These are phyloP conservation scores for Dendrolimus punctatus DNA, from an alignment of 1,140 invertebrate species.

Conservation along the genomic window DNA sequence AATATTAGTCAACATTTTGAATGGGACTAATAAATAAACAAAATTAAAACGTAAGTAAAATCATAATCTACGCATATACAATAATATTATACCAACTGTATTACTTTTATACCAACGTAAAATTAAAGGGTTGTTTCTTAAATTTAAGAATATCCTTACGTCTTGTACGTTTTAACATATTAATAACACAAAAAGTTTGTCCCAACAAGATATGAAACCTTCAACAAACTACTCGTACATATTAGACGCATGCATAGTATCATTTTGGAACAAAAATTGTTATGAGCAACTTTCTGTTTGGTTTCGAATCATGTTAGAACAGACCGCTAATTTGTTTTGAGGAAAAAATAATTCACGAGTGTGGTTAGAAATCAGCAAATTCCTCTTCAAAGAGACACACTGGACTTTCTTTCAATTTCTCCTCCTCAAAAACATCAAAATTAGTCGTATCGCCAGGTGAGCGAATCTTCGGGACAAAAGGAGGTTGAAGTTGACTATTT, in stretches of 20 bases:
- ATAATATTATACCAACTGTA: background rate
- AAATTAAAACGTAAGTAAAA: background rate
- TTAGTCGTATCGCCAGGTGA: slow-evolving; percentile 83
- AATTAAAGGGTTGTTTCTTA: slow-evolving; percentile 3
- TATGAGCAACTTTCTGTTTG: no score
- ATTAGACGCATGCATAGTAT: no score
- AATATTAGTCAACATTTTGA: no score
- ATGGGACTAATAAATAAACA: background rate
- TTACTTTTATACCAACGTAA: background rate
- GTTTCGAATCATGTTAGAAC: no score
- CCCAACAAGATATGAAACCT: no score
- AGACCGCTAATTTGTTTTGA: no score
- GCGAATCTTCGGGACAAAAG: slow-evolving; percentile 83
- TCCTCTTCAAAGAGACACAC: slow-evolving; percentile 61
- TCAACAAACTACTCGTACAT: no score
- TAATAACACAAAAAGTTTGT: no score
- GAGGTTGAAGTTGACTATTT: slow-evolving; percentile 82
- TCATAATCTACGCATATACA: background rate
- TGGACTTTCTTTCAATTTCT: slow-evolving; percentile 51
- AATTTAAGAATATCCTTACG: slow-evolving; percentile 5
- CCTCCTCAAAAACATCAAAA: slow-evolving; percentile 81
- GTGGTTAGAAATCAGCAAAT: slow-evolving; percentile 59
- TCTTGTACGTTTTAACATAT: no score
- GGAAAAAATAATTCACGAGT: no score
- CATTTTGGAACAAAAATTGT: no score